Evolutionary conservation across 2,113 vertebrate species (phyloP).

Genomic region (Tautogolabrus adspersus): DNA sequence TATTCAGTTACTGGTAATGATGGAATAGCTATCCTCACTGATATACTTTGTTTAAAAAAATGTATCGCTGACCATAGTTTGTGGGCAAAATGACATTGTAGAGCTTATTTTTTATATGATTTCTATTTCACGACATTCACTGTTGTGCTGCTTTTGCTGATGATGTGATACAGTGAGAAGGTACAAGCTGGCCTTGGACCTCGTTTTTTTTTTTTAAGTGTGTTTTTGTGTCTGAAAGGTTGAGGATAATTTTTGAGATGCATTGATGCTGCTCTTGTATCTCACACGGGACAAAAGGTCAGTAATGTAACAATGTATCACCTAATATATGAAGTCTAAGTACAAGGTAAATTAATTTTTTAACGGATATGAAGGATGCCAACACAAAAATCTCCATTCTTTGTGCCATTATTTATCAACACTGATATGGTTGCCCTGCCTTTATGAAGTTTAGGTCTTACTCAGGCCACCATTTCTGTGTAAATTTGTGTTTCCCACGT

Average conservation of each 20-base stretch:
- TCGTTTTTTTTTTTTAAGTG: conserved; percentile 72
- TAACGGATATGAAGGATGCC: conserved; percentile 79
- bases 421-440: conserved; percentile 49
- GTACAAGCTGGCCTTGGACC: conserved; percentile 83
- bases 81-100: conserved; percentile 64
- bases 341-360: conserved; percentile 52
- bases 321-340: conserved; percentile 78
- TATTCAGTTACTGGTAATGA: conserved; percentile 82
- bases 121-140: conserved; percentile 67
- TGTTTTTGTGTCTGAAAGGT: conserved; percentile 69
- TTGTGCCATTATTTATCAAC: conserved; percentile 49
- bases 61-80: conserved; percentile 57
- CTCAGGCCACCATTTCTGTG: conserved; percentile 54
- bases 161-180: conserved; percentile 70
- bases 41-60: conserved; percentile 45
- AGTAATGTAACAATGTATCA: conserved; percentile 73
- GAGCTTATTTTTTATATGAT: conserved; percentile 77
- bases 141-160: conserved; percentile 69
- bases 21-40: conserved; percentile 45
- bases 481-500: conserved; percentile 45
- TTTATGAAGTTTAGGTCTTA: conserved; percentile 58
- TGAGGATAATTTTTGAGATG: conserved; percentile 68
- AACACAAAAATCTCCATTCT: conserved; percentile 51
- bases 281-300: conserved; percentile 80
- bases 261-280: conserved; percentile 68